Evolutionary conservation across 2,113 vertebrate species (phyloP).

Genomic region (Mobula birostris): DNA sequence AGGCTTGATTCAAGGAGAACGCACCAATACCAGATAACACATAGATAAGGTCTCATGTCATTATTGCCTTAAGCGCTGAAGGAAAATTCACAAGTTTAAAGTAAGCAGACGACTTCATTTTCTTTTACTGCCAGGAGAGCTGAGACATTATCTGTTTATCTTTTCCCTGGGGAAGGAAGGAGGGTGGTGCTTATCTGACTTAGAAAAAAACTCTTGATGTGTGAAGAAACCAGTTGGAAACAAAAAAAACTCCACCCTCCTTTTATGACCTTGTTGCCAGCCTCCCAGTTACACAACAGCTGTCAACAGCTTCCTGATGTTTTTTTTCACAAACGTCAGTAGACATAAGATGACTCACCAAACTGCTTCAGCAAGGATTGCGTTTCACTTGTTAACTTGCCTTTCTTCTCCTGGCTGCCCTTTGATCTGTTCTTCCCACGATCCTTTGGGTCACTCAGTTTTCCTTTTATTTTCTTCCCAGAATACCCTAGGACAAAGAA

Average conservation of each 20-base stretch:
- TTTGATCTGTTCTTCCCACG: conserved; percentile 75
- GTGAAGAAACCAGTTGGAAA: neutral
- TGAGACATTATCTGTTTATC: neutral
- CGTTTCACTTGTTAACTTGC: conserved; percentile 75
- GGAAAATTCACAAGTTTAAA: neutral
- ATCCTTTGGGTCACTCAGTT: conserved; percentile 74
- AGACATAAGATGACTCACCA: conserved; percentile 59
- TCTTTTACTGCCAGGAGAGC: neutral
- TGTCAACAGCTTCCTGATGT: neutral
- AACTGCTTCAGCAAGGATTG: conserved; percentile 84
- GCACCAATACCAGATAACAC: neutral
- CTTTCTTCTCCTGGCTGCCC: conserved; percentile 81
- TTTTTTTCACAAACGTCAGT: neutral
- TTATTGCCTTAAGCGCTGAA: neutral
- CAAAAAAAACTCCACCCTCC: neutral
- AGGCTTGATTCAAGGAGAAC: neutral
- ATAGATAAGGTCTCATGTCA: neutral
- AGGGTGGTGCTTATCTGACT: neutral
- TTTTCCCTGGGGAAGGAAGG: neutral
- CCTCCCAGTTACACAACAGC: neutral
- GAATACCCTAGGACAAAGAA: conserved; percentile 63
- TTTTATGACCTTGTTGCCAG: neutral
- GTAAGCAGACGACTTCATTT: neutral
- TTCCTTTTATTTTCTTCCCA: conserved; percentile 73
- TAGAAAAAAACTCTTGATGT: neutral